Base-by-base conservation (phyloP, 2,888 invertebrate genomes). In the Drosophila formosana region DNA sequence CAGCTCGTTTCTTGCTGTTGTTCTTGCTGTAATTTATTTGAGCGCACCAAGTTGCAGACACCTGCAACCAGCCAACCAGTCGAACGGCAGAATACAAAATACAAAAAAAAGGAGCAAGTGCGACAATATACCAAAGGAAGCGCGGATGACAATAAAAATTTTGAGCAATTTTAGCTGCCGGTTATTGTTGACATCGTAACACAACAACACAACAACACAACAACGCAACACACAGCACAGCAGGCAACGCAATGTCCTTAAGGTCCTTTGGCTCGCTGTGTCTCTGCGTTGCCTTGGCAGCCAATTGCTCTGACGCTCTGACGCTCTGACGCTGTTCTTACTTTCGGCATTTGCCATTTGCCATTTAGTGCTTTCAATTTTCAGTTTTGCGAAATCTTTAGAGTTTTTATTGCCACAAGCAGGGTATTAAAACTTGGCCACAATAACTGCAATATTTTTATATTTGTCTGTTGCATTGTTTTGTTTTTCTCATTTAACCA, bases 21-120 rank as follows among this genome's bases (percentile, higher is more conserved):
- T 64, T 84, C 60, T 55, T 66, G 62, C 52, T 66, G 66, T 72
- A 60, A 84, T 84, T 82, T 77, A 86, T 77, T 66, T 88, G 58
- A 69, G 72, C 67, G 28, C 67, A 65, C 45, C 70, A 64, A 72
- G 58, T 34, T 70, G 74, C 62, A 50, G 32, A 62, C 63, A 67
- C 67, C 71, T 76, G 72, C 62, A 76, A 45, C 62, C 49, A 57
- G 2, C n/a, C 5, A n/a, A 37, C n/a, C 34, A 34, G 34, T 28
- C 34, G 11, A 37, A 37, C 4, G n/a, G n/a, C 11, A 37, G 18
- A 1, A n/a, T n/a, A n/a, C n/a, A n/a, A n/a, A n/a, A n/a, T n/a
- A n/a, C n/a, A 4, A 37, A n/a, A 4, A 11, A 37, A 37, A 37
- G 39, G 56, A 51, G 57, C 25, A 50, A 82, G 49, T 39, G 53